A percentile compares a stretch with the other conserved stretches of the same genome.
Evolutionary conservation across 2,797 vertebrate genomes (phyloP).

Genomic region (Poeciliopsis paucimaculata): DNA sequence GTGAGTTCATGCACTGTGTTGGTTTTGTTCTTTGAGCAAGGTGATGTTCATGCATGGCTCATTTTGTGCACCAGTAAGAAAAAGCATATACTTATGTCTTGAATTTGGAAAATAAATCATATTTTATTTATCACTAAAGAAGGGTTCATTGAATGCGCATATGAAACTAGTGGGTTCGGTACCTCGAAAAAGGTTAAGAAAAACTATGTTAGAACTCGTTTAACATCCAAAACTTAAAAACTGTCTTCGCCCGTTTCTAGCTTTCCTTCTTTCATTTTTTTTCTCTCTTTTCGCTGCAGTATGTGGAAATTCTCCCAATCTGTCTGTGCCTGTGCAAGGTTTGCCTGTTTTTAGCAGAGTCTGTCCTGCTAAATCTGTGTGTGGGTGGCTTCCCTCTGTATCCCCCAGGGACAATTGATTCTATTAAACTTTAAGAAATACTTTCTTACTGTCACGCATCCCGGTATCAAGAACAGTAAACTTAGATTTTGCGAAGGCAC

Average conservation of each 20-base stretch:
- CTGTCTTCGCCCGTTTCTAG: background rate
- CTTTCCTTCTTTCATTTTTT: background rate
- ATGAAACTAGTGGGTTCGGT: too few relatives aligned
- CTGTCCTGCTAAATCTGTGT: background rate
- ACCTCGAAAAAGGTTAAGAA: too few relatives aligned
- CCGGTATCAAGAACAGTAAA: slow-evolving; percentile 6
- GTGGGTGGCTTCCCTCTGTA: background rate
- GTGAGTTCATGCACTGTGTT: too few relatives aligned
- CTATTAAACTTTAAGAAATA: slow-evolving; percentile 69
- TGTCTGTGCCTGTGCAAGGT: background rate
- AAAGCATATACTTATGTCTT: too few relatives aligned
- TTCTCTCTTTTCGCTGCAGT: too few relatives aligned
- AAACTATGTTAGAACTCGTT: background rate
- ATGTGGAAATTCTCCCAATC: background rate
- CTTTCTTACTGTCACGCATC: slow-evolving; percentile 57
- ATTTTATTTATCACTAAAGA: too few relatives aligned
- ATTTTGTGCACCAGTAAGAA: too few relatives aligned
- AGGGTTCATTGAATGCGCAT: too few relatives aligned
- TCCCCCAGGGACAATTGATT: slow-evolving; percentile 60
- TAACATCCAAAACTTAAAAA: background rate
- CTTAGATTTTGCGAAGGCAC: background rate
- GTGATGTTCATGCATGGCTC: too few relatives aligned
- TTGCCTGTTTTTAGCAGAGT: background rate
- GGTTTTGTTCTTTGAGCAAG: too few relatives aligned
- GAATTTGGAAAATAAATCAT: too few relatives aligned